Percentiles rank a stretch among this genome's conserved stretches.
These are phyloP conservation scores for Patagioenas fasciata DNA, from an alignment of 2,113 vertebrate genomes.

Conservation along the genomic window DNA sequence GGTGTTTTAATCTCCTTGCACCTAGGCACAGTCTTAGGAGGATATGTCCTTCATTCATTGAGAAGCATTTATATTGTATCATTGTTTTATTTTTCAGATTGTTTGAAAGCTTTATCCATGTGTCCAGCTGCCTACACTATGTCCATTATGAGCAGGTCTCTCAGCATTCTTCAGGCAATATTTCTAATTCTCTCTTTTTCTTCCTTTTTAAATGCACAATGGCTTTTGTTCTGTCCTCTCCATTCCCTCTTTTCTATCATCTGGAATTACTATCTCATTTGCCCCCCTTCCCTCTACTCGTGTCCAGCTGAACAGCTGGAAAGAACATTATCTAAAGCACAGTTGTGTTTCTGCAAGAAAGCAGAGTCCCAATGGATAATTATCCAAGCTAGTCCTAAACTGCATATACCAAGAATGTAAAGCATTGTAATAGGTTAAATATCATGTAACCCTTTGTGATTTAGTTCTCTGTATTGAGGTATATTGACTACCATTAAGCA, in stretches of 20 bases:
- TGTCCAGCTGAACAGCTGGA: slow-evolving; percentile 66
- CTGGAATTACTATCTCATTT: slow-evolving; percentile 60
- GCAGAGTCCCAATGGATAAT: slow-evolving; percentile 43
- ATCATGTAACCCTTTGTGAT: slow-evolving; percentile 24
- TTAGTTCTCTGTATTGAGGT: neutral
- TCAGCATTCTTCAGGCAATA: neutral
- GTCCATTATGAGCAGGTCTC: neutral
- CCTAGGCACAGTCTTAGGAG: neutral
- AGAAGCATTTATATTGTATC: neutral
- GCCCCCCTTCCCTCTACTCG: neutral
- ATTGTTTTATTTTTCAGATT: slow-evolving; percentile 32
- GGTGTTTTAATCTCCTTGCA: neutral
- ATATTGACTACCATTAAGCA: neutral
- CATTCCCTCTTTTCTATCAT: slow-evolving; percentile 42
- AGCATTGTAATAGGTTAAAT: slow-evolving; percentile 1
- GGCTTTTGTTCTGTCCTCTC: slow-evolving; percentile 26
- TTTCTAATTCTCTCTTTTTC: slow-evolving; percentile 24
- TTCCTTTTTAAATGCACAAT: slow-evolving; percentile 4
- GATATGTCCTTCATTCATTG: neutral
- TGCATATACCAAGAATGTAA: slow-evolving; percentile 27
- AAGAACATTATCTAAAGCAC: slow-evolving; percentile 55
- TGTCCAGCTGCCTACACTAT: neutral
- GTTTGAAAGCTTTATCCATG: neutral
- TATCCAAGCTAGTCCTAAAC: slow-evolving; percentile 1
- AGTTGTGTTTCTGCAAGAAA: slow-evolving; percentile 51